Conservation (phyloP, 2,797 vertebrate genomes). For the Cottoperca gobio region DNA sequence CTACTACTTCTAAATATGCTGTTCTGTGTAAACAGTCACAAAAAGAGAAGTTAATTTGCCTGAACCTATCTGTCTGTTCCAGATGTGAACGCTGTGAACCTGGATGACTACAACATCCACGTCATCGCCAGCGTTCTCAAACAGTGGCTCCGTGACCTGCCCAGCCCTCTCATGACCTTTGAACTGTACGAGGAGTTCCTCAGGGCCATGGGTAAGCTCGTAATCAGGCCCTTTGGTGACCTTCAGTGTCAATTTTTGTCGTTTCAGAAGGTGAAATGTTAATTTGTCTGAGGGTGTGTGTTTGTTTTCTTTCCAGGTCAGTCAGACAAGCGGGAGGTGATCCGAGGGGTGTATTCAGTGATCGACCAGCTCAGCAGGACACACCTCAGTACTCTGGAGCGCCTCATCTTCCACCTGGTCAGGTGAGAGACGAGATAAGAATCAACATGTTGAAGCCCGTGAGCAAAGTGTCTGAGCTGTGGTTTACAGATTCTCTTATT, state of each 20-base stretch:
- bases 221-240: not conserved
- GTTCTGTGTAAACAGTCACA: not conserved
- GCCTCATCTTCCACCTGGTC: constrained; percentile 97
- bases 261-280: not conserved
- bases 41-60: not conserved
- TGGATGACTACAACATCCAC: constrained; percentile 97
- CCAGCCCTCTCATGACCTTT: constrained; percentile 97
- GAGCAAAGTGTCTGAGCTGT: not conserved
- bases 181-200: constrained; percentile 98
- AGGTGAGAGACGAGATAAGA: constrained; percentile 81
- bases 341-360: constrained; percentile 92
- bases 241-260: not conserved
- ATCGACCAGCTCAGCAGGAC: constrained; percentile 96
- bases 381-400: constrained; percentile 93
- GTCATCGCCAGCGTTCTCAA: constrained; percentile 98
- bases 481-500: constrained; percentile 8
- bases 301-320: constrained; percentile 83
- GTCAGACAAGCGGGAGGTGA: constrained; percentile 91
- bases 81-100: constrained; percentile 91
- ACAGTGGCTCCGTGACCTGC: constrained; percentile 96
- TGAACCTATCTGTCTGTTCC: constrained; percentile 24
- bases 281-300: not conserved
- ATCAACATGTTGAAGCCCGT: not conserved
- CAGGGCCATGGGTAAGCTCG: constrained; percentile 91
- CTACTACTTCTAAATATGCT: not conserved